Conservation (phyloP, 2,888 invertebrate genomes). For the Acleris cristana region DNA sequence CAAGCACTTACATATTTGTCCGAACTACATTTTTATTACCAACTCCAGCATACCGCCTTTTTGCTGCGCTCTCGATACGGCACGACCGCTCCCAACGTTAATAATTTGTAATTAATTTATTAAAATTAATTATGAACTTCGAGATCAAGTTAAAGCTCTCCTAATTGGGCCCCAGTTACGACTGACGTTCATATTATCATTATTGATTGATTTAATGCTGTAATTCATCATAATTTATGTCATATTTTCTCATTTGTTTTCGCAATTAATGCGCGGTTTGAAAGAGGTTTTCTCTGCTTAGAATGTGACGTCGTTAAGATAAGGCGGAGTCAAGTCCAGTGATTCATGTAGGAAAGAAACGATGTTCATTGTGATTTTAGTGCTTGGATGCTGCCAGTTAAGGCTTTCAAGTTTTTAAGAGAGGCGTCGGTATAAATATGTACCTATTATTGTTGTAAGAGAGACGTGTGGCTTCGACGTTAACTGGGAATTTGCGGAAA, state of each 20-base stretch:
- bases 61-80: conserved; percentile 58
- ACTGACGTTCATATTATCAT: conserved; percentile 53
- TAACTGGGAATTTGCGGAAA: conserved; percentile 50
- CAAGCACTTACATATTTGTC: conserved; percentile 62
- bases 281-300: conserved; percentile 53
- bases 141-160: conserved; percentile 48
- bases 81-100: conserved; percentile 51
- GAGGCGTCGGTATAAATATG: conserved; percentile 33
- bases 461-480: conserved; percentile 45
- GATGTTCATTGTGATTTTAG: conserved; percentile 31
- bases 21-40: conserved; percentile 64
- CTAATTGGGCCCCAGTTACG: conserved; percentile 65
- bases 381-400: conserved; percentile 16
- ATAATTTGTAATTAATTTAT: conserved; percentile 69
- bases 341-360: conserved; percentile 42
- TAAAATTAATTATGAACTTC: conserved; percentile 60
- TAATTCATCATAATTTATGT: conserved; percentile 61
- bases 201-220: conserved; percentile 57
- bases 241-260: conserved; percentile 62
- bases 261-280: conserved; percentile 51
- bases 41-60: conserved; percentile 63
- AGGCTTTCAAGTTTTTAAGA: conserved; percentile 28
- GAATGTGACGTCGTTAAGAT: conserved; percentile 50
- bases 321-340: conserved; percentile 44
- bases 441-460: conserved; percentile 44